Conservation (phyloP, 2,888 invertebrate genomes). For the Pinctada fucata region DNA sequence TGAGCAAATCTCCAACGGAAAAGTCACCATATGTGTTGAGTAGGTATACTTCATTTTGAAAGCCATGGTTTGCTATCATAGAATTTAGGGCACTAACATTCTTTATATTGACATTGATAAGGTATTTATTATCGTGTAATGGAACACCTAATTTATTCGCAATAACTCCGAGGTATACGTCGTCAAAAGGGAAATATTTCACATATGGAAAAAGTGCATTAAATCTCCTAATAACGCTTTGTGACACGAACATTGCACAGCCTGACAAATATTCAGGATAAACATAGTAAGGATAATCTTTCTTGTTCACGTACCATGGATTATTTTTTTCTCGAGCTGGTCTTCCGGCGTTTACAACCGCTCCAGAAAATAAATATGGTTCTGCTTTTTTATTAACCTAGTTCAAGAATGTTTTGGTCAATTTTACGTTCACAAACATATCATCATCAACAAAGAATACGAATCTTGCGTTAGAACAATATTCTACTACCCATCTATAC, state of each 20-base stretch:
- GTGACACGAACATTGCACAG: conserved; percentile 12
- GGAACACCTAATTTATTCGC: conserved; percentile 16
- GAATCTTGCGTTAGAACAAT: neutral
- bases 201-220: conserved; percentile 15
- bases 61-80: too few species aligned
- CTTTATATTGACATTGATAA: too few species aligned
- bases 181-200: conserved; percentile 12
- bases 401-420: neutral
- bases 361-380: conserved; percentile 4
- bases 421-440: neutral
- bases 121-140: too few species aligned
- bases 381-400: too few species aligned
- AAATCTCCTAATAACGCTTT: conserved; percentile 5
- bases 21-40: too few species aligned
- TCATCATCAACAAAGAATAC: conserved; percentile 15
- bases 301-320: conserved; percentile 15
- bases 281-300: conserved; percentile 13
- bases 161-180: conserved; percentile 20
- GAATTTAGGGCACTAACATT: too few species aligned
- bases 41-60: too few species aligned
- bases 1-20: too few species aligned
- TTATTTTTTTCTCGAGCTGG: neutral
- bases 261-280: conserved; percentile 16
- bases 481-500: neutral
- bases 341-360: neutral